These are phyloP conservation scores for Ischnus inquisitorius DNA, from an alignment of 2,888 invertebrate genomes.

Conservation along the genomic window DNA sequence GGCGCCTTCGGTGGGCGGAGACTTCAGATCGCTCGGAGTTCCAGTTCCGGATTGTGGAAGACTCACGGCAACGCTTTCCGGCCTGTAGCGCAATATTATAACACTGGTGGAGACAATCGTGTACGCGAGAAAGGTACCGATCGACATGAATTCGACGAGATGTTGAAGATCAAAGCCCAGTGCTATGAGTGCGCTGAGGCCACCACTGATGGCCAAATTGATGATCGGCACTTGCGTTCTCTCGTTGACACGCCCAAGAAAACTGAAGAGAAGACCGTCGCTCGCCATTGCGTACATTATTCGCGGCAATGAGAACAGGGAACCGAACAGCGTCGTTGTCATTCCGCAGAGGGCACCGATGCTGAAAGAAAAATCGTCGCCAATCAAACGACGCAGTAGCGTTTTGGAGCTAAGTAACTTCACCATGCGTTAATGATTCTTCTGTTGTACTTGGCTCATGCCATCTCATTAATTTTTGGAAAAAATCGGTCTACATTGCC, in stretches of 20 bases:
- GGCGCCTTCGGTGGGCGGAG: constrained; percentile 80
- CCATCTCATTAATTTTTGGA: too few relatives aligned
- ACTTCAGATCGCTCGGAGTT: constrained; percentile 77
- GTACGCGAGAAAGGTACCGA: constrained; percentile 95
- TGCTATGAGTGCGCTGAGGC: constrained; percentile 92
- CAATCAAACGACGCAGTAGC: not conserved
- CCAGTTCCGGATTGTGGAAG: constrained; percentile 66
- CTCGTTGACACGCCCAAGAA: constrained; percentile 91
- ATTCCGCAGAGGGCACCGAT: constrained; percentile 96
- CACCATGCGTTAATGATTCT: too few relatives aligned
- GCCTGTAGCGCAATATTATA: constrained; percentile 93
- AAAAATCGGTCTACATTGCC: too few relatives aligned
- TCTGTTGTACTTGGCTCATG: too few relatives aligned
- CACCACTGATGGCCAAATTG: constrained; percentile 92
- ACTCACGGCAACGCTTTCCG: constrained; percentile 82
- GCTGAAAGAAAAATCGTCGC: constrained; percentile 79
- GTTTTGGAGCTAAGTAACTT: too few relatives aligned
- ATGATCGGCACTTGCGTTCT: constrained; percentile 93
- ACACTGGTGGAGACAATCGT: constrained; percentile 97
- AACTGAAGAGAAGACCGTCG: constrained; percentile 94
- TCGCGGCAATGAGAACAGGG: constrained; percentile 93
- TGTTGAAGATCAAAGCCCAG: constrained; percentile 95
- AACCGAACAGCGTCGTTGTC: constrained; percentile 95
- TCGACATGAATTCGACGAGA: constrained; percentile 97
- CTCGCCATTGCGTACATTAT: constrained; percentile 96